Evolutionary conservation across 1,140 invertebrate genomes (phyloP).

Genomic region (Heliconius nattereri): DNA sequence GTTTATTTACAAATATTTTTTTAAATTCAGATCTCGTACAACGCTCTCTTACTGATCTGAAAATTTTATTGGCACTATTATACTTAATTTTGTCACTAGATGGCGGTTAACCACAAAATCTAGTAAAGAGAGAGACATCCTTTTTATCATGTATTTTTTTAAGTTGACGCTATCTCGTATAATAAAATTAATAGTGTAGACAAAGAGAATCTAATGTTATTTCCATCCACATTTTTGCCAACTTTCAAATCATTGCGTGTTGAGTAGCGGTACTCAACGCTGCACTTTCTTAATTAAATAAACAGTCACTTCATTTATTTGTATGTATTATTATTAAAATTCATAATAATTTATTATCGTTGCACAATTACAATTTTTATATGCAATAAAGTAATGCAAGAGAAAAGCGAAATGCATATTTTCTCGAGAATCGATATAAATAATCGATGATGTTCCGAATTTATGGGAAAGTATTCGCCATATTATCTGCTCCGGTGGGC

Average conservation of each 20-base stretch:
- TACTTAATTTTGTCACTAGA: neutral
- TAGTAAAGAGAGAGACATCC: neutral
- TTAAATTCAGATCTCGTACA: neutral
- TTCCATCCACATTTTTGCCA: too few relatives aligned
- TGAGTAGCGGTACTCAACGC: too few relatives aligned
- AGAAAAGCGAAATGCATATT: constrained; percentile 10
- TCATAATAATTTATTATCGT: neutral
- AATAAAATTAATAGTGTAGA: too few relatives aligned
- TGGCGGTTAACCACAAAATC: neutral
- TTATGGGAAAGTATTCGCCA: constrained; percentile 33
- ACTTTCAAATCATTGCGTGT: too few relatives aligned
- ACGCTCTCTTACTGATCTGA: neutral
- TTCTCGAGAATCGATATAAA: neutral
- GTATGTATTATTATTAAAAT: neutral
- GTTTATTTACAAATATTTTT: neutral
- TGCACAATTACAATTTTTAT: neutral
- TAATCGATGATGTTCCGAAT: constrained; percentile 33
- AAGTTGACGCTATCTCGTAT: too few relatives aligned
- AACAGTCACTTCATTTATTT: neutral
- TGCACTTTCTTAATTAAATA: too few relatives aligned
- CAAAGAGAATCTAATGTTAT: too few relatives aligned
- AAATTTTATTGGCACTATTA: neutral
- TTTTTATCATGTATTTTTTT: neutral
- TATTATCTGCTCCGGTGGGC: constrained; percentile 39
- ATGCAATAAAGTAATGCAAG: neutral